Evolutionary conservation across 1,140 invertebrate species (phyloP).

Genomic region (Scylla paramamosain): DNA sequence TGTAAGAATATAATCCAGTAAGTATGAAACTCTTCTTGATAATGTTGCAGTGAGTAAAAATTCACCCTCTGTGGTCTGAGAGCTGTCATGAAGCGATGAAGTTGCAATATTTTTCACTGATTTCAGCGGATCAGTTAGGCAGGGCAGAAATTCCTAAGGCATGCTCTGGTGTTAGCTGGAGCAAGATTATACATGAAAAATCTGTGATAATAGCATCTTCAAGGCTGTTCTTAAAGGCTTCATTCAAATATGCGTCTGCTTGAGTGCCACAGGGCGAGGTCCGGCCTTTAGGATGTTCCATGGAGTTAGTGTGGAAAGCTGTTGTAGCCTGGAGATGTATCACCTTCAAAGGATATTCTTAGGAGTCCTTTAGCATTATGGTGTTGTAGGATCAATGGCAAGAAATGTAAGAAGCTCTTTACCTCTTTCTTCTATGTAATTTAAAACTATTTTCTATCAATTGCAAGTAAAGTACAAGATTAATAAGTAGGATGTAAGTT

Average conservation of each 20-base stretch:
- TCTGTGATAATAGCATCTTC: constrained; percentile 74
- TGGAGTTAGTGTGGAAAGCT: constrained; percentile 43
- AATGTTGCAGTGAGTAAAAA: constrained; percentile 35
- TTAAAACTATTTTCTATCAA: constrained; percentile 68
- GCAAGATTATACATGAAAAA: constrained; percentile 63
- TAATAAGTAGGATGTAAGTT: constrained; percentile 68
- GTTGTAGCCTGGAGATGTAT: constrained; percentile 66
- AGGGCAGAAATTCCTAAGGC: constrained; percentile 57
- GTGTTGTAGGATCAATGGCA: constrained; percentile 68
- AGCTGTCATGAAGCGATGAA: constrained; percentile 30
- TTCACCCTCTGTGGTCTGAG: background rate
- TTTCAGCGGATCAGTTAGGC: constrained; percentile 55
- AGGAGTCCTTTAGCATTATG: constrained; percentile 69
- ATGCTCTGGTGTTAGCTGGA: constrained; percentile 51
- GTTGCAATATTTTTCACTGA: constrained; percentile 49
- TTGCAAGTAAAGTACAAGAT: constrained; percentile 75
- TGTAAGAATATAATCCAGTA: background rate
- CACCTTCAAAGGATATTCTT: constrained; percentile 59
- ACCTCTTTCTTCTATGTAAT: constrained; percentile 68
- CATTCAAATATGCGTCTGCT: constrained; percentile 64
- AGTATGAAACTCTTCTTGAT: background rate
- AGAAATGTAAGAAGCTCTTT: constrained; percentile 68
- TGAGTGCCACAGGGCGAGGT: constrained; percentile 2
- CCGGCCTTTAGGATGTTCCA: constrained; percentile 2
- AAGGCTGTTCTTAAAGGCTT: constrained; percentile 54